Percentiles rank a stretch among this genome's conserved stretches.
These are phyloP conservation scores for Trachemys scripta DNA, from an alignment of 2,113 vertebrate genomes.

Conservation along the genomic window DNA sequence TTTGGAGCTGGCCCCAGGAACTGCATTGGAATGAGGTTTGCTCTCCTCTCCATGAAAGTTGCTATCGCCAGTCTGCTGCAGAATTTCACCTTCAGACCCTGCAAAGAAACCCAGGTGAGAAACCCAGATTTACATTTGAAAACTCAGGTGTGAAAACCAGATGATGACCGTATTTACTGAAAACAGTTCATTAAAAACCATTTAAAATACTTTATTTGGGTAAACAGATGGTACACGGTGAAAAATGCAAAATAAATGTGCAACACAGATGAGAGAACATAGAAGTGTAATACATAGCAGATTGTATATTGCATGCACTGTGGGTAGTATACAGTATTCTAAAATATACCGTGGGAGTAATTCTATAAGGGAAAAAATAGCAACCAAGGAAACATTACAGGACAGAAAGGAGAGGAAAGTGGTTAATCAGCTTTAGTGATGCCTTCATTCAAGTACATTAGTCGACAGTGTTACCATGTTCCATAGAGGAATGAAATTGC, in stretches of 20 bases:
- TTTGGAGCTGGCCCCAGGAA: conserved; percentile 89
- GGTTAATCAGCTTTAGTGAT: conserved; percentile 46
- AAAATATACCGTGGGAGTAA: not conserved
- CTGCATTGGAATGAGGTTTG: conserved; percentile 90
- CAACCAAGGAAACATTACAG: not conserved
- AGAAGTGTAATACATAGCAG: not conserved
- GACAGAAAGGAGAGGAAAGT: conserved; percentile 1
- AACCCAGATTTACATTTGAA: accelerated
- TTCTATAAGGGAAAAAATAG: conserved; percentile 2
- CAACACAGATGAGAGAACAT: not conserved
- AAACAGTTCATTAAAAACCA: not conserved
- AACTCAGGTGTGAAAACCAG: accelerated
- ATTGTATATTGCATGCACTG: not conserved
- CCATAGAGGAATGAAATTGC: conserved; percentile 28
- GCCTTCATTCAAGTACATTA: not conserved
- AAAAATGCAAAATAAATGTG: not conserved
- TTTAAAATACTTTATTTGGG: not conserved
- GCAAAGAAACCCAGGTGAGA: conserved; percentile 88
- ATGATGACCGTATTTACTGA: accelerated
- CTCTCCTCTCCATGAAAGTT: conserved; percentile 83
- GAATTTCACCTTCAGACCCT: conserved; percentile 82
- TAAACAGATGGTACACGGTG: not conserved
- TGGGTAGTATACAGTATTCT: accelerated
- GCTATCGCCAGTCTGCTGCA: conserved; percentile 79
- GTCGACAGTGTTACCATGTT: not conserved